These are phyloP conservation scores for Cremastinae sp. DNA, from an alignment of 2,888 invertebrate species.

Conservation along the genomic window DNA sequence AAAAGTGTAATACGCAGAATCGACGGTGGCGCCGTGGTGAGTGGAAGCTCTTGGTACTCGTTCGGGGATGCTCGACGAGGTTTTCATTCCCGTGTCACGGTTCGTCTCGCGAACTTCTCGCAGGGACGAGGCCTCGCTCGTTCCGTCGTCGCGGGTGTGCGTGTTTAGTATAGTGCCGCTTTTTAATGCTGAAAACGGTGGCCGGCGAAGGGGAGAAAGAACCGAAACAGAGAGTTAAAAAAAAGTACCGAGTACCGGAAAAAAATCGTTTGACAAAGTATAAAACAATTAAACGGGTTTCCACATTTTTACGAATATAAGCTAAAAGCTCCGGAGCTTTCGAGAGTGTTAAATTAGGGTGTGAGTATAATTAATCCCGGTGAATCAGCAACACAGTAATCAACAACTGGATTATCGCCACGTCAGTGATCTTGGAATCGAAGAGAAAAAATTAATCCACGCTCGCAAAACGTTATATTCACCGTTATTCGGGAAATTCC, in stretches of 20 bases:
- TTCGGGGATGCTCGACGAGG: conserved; percentile 71
- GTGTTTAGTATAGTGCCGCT: conserved; percentile 57
- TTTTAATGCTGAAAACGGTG: conserved; percentile 54
- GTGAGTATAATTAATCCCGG: not conserved
- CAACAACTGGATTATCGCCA: conserved; percentile 13
- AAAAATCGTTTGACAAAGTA: conserved; percentile 14
- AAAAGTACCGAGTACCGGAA: not conserved
- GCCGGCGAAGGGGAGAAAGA: conserved; percentile 13
- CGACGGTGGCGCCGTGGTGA: conserved; percentile 71
- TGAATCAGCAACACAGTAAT: not conserved
- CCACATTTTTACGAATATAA: not conserved
- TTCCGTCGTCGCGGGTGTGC: conserved; percentile 59
- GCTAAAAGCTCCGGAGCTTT: not conserved
- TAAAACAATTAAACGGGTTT: conserved; percentile 9
- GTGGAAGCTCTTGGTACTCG: conserved; percentile 74
- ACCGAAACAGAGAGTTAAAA: not conserved
- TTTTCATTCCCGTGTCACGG: conserved; percentile 76
- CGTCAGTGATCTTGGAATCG: not conserved
- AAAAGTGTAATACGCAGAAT: conserved; percentile 73
- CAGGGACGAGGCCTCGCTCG: conserved; percentile 63
- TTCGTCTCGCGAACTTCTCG: conserved; percentile 76
- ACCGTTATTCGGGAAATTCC: not conserved
- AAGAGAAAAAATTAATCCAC: not conserved
- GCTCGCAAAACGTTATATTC: not conserved
- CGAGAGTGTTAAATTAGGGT: not conserved